Evolutionary conservation across 2,797 vertebrate species (phyloP).

Genomic region (Urosaurus nigricauda): DNA sequence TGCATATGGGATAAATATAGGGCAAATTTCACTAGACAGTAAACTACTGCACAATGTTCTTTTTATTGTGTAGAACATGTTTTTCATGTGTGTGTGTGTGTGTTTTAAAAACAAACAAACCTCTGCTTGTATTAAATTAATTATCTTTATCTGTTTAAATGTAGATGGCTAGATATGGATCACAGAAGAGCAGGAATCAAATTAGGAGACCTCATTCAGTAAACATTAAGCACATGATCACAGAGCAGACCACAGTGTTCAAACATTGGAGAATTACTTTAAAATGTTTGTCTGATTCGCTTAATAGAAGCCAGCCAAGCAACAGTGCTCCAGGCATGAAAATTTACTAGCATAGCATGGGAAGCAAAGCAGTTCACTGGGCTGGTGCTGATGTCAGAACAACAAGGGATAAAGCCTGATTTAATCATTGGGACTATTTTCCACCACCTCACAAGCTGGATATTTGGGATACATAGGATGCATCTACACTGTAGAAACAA

Average conservation of each 20-base stretch:
- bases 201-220: slow-evolving; percentile 54
- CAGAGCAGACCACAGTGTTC: slow-evolving; percentile 67
- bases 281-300: slow-evolving; percentile 24
- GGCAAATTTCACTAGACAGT: slow-evolving; percentile 43
- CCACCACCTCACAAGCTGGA: background rate
- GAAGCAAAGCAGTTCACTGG: background rate
- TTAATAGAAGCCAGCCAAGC: slow-evolving; percentile 12
- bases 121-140: background rate
- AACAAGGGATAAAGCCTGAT: background rate
- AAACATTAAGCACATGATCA: slow-evolving; percentile 67
- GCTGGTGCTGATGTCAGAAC: background rate
- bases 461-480: background rate
- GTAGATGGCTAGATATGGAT: slow-evolving; percentile 37
- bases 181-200: slow-evolving; percentile 56
- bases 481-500: too few relatives aligned
- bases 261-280: slow-evolving; percentile 46
- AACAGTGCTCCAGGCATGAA: slow-evolving; percentile 4
- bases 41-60: slow-evolving; percentile 39
- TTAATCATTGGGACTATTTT: background rate
- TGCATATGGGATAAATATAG: background rate
- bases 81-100: background rate
- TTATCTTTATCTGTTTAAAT: background rate
- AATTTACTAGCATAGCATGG: background rate
- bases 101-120: slow-evolving; percentile 32
- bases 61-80: background rate